These are phyloP conservation scores for Ephestia elutella DNA, from an alignment of 1,140 invertebrate genomes.

Conservation along the genomic window DNA sequence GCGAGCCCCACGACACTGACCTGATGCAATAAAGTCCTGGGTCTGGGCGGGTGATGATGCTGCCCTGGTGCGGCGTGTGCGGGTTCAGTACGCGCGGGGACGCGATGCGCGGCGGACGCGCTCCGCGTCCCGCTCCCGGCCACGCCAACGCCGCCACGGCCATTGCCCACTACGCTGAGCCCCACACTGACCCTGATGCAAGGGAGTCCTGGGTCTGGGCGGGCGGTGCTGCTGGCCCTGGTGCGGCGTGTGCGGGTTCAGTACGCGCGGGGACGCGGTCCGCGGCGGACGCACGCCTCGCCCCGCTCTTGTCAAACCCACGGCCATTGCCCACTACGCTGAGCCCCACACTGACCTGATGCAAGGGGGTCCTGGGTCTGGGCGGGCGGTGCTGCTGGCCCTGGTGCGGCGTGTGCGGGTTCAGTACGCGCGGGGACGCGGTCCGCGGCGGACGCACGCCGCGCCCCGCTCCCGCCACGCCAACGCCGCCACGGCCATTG, in stretches of 20 bases:
- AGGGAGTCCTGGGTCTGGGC: neutral
- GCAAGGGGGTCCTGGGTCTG: neutral
- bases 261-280: neutral
- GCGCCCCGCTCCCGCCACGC: neutral
- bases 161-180: too few relatives aligned
- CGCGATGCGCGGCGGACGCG: neutral
- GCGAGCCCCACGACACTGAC: too few relatives aligned
- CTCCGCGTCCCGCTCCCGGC: neutral
- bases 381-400: neutral
- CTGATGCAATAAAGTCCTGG: neutral
- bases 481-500: constrained; percentile 5
- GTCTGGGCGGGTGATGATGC: neutral
- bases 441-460: neutral
- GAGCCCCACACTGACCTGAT: neutral
- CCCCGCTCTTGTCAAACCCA: neutral
- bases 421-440: neutral
- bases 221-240: neutral
- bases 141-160: constrained; percentile 6
- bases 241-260: neutral
- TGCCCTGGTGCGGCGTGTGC: neutral
- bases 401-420: neutral
- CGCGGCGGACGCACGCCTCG: neutral
- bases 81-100: constrained; percentile 4
- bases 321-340: too few relatives aligned
- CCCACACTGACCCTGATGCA: neutral